A percentile compares a stretch with the other conserved stretches of the same genome.
These are phyloP conservation scores for Prietella phreatophila DNA, from an alignment of 2,113 vertebrate species.

Conservation along the genomic window DNA sequence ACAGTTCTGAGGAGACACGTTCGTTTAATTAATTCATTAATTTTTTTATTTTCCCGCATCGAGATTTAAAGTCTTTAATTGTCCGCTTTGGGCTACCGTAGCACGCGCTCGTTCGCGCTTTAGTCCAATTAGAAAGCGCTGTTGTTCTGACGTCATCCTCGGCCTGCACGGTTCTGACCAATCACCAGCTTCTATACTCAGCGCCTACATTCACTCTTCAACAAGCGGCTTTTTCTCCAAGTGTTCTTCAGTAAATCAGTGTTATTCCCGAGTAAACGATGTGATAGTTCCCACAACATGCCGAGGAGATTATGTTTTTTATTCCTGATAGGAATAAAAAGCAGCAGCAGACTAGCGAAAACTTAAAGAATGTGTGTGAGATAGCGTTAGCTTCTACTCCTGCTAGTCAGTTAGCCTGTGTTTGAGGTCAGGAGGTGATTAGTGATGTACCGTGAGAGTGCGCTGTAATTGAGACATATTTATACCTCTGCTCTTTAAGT, in stretches of 20 bases:
- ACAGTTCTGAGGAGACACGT: neutral
- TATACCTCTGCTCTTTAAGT: neutral
- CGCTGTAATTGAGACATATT: neutral
- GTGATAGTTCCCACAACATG: neutral
- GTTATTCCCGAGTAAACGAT: neutral
- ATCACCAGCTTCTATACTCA: slow-evolving; percentile 1
- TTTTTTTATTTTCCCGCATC: neutral
- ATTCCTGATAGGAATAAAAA: neutral
- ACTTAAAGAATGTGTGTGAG: neutral
- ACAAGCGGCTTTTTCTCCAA: neutral
- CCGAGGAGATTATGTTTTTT: neutral
- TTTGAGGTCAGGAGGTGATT: neutral
- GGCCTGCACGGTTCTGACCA: neutral
- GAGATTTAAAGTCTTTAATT: neutral
- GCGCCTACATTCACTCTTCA: neutral
- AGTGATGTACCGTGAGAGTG: neutral
- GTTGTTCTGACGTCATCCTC: neutral
- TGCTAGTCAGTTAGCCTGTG: neutral
- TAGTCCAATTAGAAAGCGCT: slow-evolving; percentile 13
- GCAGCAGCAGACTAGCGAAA: neutral
- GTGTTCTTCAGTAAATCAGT: neutral
- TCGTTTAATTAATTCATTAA: neutral
- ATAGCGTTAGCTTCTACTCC: neutral
- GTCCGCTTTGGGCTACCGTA: slow-evolving; percentile 15
- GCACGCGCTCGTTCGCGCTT: neutral